Conservation (phyloP, 2,113 vertebrate species). For the Anguilla rostrata region DNA sequence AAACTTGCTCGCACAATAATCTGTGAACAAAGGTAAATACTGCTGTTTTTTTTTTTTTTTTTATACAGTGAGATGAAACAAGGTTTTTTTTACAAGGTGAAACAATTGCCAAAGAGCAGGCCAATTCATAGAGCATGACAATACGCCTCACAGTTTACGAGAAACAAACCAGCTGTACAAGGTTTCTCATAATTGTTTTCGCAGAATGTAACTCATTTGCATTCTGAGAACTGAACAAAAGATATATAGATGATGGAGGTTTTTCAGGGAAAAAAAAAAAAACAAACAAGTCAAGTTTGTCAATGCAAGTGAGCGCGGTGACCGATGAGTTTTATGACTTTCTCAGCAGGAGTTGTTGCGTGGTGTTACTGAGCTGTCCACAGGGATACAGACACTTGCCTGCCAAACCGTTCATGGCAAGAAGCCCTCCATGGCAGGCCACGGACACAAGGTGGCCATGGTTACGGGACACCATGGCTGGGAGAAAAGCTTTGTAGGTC, state of each 20-base stretch:
- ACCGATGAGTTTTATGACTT: no score
- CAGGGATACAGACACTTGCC: slow-evolving; percentile 17
- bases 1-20: slow-evolving; percentile 83
- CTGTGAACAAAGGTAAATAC: slow-evolving; percentile 61
- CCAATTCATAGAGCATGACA: neutral
- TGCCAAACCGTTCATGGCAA: slow-evolving; percentile 42
- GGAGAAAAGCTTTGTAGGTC: slow-evolving; percentile 46
- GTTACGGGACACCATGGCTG: slow-evolving; percentile 35
- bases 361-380: no score
- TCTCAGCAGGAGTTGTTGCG: no score
- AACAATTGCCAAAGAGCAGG: neutral
- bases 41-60: neutral
- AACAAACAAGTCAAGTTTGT: no score
- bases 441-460: slow-evolving; percentile 42
- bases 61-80: neutral
- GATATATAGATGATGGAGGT: no score
- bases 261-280: no score
- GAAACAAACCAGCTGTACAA: neutral
- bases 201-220: neutral
- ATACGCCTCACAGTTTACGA: neutral
- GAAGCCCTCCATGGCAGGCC: slow-evolving; percentile 36
- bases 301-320: no score
- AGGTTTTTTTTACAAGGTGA: no score
- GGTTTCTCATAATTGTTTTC: neutral
- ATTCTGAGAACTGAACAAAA: no score